Base-by-base conservation (phyloP, 2,797 vertebrate species). In the Rhinella marina region DNA sequence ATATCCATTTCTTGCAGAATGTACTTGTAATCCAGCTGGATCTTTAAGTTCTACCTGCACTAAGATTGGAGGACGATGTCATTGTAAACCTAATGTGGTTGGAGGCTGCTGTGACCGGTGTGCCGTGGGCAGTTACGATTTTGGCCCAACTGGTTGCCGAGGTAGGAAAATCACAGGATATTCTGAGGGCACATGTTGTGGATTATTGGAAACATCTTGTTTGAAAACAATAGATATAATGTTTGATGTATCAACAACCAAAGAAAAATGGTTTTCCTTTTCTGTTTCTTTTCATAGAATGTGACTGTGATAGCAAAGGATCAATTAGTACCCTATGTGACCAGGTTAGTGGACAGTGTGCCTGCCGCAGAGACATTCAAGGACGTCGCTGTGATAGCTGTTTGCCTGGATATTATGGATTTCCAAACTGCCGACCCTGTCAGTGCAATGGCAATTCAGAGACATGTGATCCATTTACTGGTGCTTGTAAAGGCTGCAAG, bases 101-200 rank as follows among this genome's bases (percentile, higher is more conserved):
- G 96, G 97, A 12, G 94, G 93, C 73, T 96, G 96, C 93, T 98
- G 97, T 82, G 94, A 97, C 85, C 92, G 92, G 48, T 99, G 97
- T 79, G 94, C 95, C 32, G 92, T 93, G 0, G 92, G 96, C 90
- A 96, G 95, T 0, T 98, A 95, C 0, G 93, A 95, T 82, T 95
- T 98, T 0, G 95, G 96, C 82, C 92, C 93, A 10, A 92, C 92
- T 0, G 97, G 97, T 85, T 98, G 97, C 92, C 92, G 93, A 41
- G 7, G 96, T 98, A 93, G 64, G 57, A 14, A 12, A 59, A 62
- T 19, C 57, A 80, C 0, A 19, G n/a, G 25, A 72, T 75, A 59
- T 80, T 21, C 19, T 73, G 8, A 5, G 32, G 70, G 2, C 1
- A 70, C 27, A 29, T 70, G 2, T 17, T 70, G 14, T 29, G n/a